Evolutionary conservation across 2,888 invertebrate species (phyloP), one percentile per base, ranked within the genome.

Genomic region (Therioaphis trifolii): DNA sequence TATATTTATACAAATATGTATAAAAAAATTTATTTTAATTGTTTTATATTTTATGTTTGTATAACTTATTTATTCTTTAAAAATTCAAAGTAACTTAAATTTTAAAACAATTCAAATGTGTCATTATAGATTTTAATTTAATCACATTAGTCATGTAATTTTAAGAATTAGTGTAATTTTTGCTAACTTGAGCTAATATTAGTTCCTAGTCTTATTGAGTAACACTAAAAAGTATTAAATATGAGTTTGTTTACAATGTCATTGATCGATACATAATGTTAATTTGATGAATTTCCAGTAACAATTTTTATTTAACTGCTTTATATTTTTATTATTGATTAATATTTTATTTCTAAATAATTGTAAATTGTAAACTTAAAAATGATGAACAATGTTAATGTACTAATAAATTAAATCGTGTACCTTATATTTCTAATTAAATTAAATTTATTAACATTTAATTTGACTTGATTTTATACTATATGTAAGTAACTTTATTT

Each of bases 201-300:
- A 80, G 61, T 80, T 80, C 71, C 80, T 80, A 80, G 58, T 72
- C 71, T 61, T 72, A 80, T 55, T 35, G 18, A 18, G 68, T 52
- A 68, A 68, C 24, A 69, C 27, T 18, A 29, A 35, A 72, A 35
- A 72, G n/a, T 24, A 49, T 2, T 69, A 0, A 21, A 77, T 49
- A 52, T 49, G 35, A 35, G 18, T 21, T 14, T 52, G 18, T 18
- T 40, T 29, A 18, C 5, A 52, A 78, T 27, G 21, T 15, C 24
- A 79, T 55, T 79, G 40, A 69, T 69, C 24, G 35, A 5, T 5
- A 5, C 7, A 7, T 35, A 35, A 35, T 79, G 78, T 68, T 24
- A 21, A 40, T 61, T 14, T 68, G 18, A 52, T 4, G 55, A 4
- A n/a, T 58, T 58, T 40, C 68, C 1, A 55, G 24, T 52, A 78